These are phyloP conservation scores for Entomyzon cyanotis DNA, from an alignment of 2,113 vertebrate genomes.

Conservation along the genomic window DNA sequence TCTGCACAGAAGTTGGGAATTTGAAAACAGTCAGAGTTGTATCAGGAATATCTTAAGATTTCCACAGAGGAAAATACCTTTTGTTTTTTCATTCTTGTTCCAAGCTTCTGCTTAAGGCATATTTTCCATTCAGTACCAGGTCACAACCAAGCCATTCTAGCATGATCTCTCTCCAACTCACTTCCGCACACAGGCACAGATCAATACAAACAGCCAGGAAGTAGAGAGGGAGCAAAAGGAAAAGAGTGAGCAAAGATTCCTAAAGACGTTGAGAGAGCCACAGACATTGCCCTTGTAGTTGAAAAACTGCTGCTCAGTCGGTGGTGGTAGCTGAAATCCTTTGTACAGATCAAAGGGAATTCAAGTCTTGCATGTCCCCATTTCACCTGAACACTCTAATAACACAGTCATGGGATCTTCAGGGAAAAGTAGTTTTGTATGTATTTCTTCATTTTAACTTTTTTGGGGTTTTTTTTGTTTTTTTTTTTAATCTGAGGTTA, in stretches of 20 bases:
- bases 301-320: not conserved
- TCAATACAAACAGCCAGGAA: not conserved
- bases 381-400: not conserved
- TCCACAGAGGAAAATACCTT: not conserved
- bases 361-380: rapidly evolving
- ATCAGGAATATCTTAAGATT: not conserved
- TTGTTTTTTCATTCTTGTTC: not conserved
- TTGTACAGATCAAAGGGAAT: not conserved
- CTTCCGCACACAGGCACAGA: not conserved
- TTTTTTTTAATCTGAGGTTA: not conserved
- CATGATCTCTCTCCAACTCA: not conserved
- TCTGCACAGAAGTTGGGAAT: not conserved
- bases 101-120: not conserved
- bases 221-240: not conserved
- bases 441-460: not conserved
- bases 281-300: not conserved
- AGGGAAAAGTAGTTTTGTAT: not conserved
- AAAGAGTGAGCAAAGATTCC: not conserved
- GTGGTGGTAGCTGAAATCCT: not conserved
- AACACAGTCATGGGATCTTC: not conserved
- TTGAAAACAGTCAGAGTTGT: not conserved
- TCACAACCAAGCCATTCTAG: not conserved
- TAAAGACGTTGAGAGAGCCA: not conserved
- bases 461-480: not conserved
- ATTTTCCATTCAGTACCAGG: not conserved